Conservation (phyloP, 1,140 invertebrate genomes). For the Micrasema minimum region DNA sequence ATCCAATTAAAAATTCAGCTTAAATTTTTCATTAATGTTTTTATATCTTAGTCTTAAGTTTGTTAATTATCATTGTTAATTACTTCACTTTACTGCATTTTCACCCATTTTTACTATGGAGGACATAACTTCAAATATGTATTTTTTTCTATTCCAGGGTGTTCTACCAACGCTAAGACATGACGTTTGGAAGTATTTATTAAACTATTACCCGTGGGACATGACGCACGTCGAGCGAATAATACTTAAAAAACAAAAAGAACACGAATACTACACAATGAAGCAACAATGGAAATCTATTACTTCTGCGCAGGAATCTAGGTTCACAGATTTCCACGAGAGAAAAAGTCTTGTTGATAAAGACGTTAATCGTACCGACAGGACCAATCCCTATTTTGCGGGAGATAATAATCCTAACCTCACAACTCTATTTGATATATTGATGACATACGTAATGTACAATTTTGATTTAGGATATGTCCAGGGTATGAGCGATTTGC, state of each 20-base stretch:
- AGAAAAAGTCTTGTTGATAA: conserved; percentile 96
- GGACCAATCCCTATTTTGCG: conserved; percentile 89
- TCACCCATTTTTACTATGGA: too few relatives aligned
- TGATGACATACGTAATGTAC: conserved; percentile 99
- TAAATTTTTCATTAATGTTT: too few relatives aligned
- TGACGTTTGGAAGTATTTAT: conserved; percentile 95
- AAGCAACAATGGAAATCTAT: conserved; percentile 97
- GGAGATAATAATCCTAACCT: conserved; percentile 94
- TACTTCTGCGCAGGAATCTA: conserved; percentile 84
- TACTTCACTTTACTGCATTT: too few relatives aligned
- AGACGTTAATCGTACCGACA: conserved; percentile 96
- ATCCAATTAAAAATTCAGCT: too few relatives aligned
- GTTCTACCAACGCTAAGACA: conserved; percentile 75
- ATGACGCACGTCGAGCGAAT: conserved; percentile 79
- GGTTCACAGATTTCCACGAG: conserved; percentile 90
- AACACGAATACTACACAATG: conserved; percentile 93
- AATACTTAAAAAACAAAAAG: conserved; percentile 76
- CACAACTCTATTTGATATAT: conserved; percentile 85
- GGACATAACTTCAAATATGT: too few relatives aligned
- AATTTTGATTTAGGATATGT: conserved; percentile 98
- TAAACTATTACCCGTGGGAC: conserved; percentile 90
- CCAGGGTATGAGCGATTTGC: conserved; percentile 97
- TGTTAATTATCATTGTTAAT: too few relatives aligned
- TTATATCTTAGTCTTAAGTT: too few relatives aligned
- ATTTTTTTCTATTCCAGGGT: conserved; percentile 58